Conservation (phyloP, 2,797 vertebrate species). For the Brachyrhaphis roseni region DNA sequence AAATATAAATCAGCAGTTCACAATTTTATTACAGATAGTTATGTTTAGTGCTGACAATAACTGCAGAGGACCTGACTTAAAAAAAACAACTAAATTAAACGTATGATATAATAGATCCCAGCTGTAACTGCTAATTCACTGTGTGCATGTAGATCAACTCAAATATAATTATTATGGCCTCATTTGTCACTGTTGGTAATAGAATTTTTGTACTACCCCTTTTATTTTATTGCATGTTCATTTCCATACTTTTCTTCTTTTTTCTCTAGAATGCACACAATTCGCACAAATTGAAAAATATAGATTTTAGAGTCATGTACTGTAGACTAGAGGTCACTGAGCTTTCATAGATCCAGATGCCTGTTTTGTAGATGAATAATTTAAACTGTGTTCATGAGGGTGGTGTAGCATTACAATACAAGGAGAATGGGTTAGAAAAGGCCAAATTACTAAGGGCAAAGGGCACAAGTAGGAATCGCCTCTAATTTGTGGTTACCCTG, state of each 20-base stretch:
- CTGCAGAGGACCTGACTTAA: background rate
- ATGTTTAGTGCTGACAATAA: background rate
- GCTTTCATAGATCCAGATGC: slow-evolving; percentile 60
- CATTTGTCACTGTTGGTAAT: background rate
- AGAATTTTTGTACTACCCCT: background rate
- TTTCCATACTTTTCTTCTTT: background rate
- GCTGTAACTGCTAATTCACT: background rate
- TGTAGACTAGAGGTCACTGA: slow-evolving; percentile 69
- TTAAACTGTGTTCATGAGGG: slow-evolving; percentile 60
- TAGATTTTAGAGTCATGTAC: slow-evolving; percentile 55
- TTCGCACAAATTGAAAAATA: slow-evolving; percentile 64
- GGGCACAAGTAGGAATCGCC: slow-evolving; percentile 70
- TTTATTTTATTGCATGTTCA: background rate
- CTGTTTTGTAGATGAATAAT: slow-evolving; percentile 75
- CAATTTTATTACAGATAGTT: background rate
- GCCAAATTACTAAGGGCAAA: slow-evolving; percentile 75
- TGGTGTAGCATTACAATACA: slow-evolving; percentile 67
- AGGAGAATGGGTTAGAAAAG: slow-evolving; percentile 63
- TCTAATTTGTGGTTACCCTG: slow-evolving; percentile 74
- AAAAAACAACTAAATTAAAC: background rate
- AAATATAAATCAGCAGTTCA: background rate
- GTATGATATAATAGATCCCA: background rate
- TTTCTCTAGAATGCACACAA: slow-evolving; percentile 31
- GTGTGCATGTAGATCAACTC: background rate
- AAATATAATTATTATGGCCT: background rate